Percentiles rank a stretch among this genome's conserved stretches.
Conservation (phyloP, 2,113 vertebrate genomes). For the Crotalus tigris region DNA sequence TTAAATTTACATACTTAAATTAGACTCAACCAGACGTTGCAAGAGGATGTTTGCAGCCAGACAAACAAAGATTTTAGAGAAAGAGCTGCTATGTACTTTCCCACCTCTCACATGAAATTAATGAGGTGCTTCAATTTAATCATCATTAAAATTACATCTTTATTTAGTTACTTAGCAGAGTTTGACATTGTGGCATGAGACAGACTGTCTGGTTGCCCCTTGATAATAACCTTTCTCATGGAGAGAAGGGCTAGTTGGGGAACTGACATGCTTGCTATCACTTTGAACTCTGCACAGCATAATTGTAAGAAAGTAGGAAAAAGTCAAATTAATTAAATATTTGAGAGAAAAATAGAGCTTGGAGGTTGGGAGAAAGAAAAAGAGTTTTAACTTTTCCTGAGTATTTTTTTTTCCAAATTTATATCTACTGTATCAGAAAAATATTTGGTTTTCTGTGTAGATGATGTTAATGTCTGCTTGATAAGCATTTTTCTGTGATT, state of each 20-base stretch:
- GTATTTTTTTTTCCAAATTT: not conserved
- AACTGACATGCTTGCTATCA: not conserved
- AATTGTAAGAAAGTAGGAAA: not conserved
- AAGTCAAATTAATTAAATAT: not conserved
- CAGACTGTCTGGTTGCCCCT: constrained; percentile 18
- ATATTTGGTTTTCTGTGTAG: not conserved
- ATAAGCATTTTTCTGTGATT: not conserved
- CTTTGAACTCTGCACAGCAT: not conserved
- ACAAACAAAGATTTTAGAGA: constrained; percentile 69
- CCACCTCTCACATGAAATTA: constrained; percentile 72
- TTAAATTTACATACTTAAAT: constrained; percentile 75
- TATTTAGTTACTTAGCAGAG: constrained; percentile 68
- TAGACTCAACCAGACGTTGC: constrained; percentile 66
- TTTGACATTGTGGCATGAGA: constrained; percentile 40
- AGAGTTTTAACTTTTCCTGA: rapidly evolving
- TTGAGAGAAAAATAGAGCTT: not conserved
- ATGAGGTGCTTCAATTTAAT: constrained; percentile 72
- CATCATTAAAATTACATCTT: constrained; percentile 67
- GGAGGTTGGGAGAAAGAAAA: not conserved
- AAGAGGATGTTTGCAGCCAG: constrained; percentile 57
- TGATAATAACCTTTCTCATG: not conserved
- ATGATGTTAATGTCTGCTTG: not conserved
- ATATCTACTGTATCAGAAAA: not conserved
- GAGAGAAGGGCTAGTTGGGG: not conserved
- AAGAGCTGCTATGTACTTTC: constrained; percentile 52